These are phyloP conservation scores for Rhagoletis pomonella DNA, from an alignment of 1,140 invertebrate genomes.

Conservation along the genomic window DNA sequence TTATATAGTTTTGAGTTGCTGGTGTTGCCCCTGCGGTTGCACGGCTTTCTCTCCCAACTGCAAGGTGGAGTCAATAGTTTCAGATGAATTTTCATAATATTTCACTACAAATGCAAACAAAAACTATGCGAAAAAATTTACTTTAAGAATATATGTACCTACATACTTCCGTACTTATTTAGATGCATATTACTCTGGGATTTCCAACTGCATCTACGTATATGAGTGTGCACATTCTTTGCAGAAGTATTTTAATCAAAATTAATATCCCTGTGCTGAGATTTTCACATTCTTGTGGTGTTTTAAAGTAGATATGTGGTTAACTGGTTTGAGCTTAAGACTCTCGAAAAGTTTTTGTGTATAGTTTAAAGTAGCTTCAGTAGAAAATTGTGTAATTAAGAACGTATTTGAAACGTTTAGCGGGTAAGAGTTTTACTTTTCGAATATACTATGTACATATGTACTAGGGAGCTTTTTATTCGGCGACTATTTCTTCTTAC, in stretches of 20 bases:
- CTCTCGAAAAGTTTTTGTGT: too few species aligned
- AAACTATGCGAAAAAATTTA: background rate
- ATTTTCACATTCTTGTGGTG: slow-evolving; percentile 33
- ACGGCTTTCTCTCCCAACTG: background rate
- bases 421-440: too few species aligned
- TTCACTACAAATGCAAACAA: background rate
- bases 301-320: background rate
- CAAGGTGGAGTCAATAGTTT: background rate
- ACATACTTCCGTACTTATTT: background rate
- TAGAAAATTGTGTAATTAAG: too few species aligned
- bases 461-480: too few species aligned
- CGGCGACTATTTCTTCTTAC: too few species aligned
- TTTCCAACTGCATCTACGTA: background rate
- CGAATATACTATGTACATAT: too few species aligned
- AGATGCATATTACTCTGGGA: background rate
- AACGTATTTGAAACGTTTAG: too few species aligned
- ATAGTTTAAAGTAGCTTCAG: too few species aligned
- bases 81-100: background rate
- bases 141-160: background rate
- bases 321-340: background rate
- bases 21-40: slow-evolving; percentile 1
- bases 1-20: background rate
- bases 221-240: background rate
- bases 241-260: slow-evolving; percentile 45
- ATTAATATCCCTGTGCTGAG: slow-evolving; percentile 49